Conservation (phyloP, 1,140 invertebrate genomes). For the Pseudomyrmex gracilis region DNA sequence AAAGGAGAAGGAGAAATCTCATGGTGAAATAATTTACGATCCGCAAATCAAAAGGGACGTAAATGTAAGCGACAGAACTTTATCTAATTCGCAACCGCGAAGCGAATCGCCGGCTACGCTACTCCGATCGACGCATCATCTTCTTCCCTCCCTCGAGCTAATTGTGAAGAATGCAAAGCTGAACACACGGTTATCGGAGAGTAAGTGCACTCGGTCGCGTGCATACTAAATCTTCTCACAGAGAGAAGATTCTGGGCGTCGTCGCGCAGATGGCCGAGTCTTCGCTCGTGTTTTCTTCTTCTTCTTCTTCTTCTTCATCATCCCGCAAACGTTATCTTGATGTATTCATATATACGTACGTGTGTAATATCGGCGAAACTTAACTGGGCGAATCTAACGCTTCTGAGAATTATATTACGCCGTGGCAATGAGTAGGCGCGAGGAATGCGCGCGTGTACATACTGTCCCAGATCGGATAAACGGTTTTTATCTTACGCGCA, state of each 20-base stretch:
- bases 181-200: constrained; percentile 26
- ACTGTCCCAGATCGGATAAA: neutral
- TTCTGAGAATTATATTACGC: constrained; percentile 6
- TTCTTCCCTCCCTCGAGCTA: constrained; percentile 7
- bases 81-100: constrained; percentile 25
- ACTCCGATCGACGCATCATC: neutral
- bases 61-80: constrained; percentile 7
- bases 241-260: neutral
- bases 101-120: neutral
- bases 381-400: constrained; percentile 23
- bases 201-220: constrained; percentile 10
- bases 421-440: neutral
- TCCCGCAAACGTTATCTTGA: constrained; percentile 34
- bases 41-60: neutral
- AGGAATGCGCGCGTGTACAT: neutral
- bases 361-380: constrained; percentile 28
- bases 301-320: neutral
- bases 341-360: no score
- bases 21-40: neutral
- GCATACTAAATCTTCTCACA: neutral
- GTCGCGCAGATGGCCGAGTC: neutral
- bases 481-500: neutral
- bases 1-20: neutral
- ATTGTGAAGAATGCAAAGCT: constrained; percentile 45
- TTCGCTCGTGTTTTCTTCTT: neutral